phyloP scores from a whole-genome alignment of 2,113 vertebrate genomes.

The Mionectes macconnelli region DNA sequence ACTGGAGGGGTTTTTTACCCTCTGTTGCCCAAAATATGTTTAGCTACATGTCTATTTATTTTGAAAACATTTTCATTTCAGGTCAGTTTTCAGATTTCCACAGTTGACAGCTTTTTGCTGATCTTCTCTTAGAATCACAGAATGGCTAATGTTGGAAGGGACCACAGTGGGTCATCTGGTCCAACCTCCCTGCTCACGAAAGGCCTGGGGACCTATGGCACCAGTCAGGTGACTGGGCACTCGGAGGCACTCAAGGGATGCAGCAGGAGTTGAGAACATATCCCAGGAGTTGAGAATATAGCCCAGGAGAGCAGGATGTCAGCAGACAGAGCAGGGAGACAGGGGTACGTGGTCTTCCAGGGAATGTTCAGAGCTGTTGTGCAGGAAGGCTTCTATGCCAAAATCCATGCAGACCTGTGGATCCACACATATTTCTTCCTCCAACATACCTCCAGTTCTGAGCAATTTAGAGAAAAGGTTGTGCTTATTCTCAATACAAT shows the following conservation, averaged over 20 bases:
- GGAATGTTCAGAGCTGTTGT: neutral
- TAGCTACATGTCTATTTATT: neutral
- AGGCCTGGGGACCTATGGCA: neutral
- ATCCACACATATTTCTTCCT: neutral
- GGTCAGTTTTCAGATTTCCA: neutral
- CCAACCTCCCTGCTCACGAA: neutral
- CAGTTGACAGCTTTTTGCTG: neutral
- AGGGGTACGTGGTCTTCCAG: fast-evolving
- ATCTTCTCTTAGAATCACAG: neutral
- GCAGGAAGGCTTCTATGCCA: neutral
- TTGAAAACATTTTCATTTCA: neutral
- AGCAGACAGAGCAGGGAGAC: neutral
- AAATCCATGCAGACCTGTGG: neutral
- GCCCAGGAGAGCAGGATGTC: neutral
- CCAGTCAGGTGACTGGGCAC: neutral
- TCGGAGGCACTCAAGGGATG: neutral
- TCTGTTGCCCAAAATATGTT: neutral
- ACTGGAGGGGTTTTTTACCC: fast-evolving
- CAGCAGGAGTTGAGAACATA: neutral
- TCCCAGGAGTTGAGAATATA: neutral
- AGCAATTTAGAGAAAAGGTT: neutral
- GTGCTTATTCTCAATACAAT: neutral
- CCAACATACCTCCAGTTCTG: neutral
- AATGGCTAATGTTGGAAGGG: neutral
- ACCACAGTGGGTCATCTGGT: neutral